phyloP scores from a whole-genome alignment of 2,797 vertebrate species.

The Tadarida brasiliensis region DNA sequence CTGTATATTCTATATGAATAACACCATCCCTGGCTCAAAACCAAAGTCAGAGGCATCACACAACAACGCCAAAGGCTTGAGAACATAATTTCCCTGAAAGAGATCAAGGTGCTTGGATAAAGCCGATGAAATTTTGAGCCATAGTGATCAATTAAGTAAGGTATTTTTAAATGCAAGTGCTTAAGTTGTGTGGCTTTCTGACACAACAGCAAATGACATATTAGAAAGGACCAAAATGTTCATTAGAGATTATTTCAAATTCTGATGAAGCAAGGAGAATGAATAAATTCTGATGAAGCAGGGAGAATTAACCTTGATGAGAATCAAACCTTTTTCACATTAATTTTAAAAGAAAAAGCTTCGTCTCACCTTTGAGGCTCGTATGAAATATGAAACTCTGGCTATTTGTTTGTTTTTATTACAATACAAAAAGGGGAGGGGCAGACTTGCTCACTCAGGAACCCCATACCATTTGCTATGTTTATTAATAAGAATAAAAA shows the following conservation, averaged over 20 bases:
- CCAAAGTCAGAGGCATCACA: neutral
- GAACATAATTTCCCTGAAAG: neutral
- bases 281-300: neutral
- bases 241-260: constrained; percentile 18
- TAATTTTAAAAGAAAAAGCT: neutral
- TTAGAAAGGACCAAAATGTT: neutral
- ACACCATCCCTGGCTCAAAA: neutral
- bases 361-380: neutral
- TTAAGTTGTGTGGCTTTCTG: neutral
- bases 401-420: neutral
- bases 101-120: neutral
- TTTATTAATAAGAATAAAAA: neutral
- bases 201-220: neutral
- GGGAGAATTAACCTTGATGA: neutral
- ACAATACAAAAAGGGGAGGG: neutral
- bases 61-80: neutral
- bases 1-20: neutral
- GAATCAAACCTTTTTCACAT: neutral
- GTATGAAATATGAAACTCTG: neutral
- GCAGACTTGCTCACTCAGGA: neutral
- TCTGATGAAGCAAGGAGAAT: neutral
- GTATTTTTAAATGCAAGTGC: neutral
- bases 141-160: neutral
- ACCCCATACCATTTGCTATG: neutral
- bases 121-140: neutral